A percentile compares a stretch with the other conserved stretches of the same genome.
These are phyloP conservation scores for Leptodactylus fuscus DNA, from an alignment of 2,113 vertebrate genomes.

Conservation along the genomic window DNA sequence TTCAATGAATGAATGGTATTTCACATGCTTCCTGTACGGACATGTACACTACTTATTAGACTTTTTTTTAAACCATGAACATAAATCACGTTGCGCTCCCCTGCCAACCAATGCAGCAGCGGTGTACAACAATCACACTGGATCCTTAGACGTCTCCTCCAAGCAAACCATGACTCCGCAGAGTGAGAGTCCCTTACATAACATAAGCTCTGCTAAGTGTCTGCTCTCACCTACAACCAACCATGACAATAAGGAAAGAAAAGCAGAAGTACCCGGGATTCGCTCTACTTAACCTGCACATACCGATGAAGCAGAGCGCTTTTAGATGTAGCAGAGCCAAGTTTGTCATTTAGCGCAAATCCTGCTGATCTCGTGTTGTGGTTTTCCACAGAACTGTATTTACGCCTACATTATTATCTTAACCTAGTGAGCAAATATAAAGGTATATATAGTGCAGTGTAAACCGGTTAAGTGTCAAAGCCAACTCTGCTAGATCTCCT, in stretches of 20 bases:
- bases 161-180: constrained; percentile 2
- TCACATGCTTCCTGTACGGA: not conserved
- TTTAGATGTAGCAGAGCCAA: not conserved
- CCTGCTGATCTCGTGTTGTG: too few species aligned
- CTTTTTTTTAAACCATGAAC: not conserved
- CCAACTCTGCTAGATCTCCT: not conserved
- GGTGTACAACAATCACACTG: not conserved
- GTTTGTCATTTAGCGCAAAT: not conserved
- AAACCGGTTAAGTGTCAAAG: not conserved
- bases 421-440: not conserved
- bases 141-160: not conserved
- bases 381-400: not conserved
- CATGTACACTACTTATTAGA: not conserved
- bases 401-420: not conserved
- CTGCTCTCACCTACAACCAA: not conserved
- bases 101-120: not conserved
- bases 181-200: not conserved
- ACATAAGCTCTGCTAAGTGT: not conserved
- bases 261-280: not conserved
- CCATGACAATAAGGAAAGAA: not conserved
- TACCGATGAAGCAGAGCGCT: not conserved
- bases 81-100: not conserved
- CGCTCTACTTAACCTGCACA: not conserved
- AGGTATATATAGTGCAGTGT: not conserved
- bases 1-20: constrained; percentile 5